These are phyloP conservation scores for Mormyrus iriodes DNA, from an alignment of 2,113 vertebrate species.

Conservation along the genomic window DNA sequence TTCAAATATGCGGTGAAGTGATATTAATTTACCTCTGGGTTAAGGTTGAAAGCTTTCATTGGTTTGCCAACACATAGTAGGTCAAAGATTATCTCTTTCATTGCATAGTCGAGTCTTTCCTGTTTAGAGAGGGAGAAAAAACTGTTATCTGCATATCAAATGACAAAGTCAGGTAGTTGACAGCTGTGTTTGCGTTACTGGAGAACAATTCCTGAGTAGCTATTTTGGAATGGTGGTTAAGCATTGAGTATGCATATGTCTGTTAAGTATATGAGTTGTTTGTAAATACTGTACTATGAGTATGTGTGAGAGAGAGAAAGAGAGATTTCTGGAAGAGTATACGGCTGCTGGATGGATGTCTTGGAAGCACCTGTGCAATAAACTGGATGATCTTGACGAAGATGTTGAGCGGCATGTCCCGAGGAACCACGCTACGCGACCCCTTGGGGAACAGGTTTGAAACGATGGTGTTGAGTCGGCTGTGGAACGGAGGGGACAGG, in stretches of 20 bases:
- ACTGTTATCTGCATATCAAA: not conserved
- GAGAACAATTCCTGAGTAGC: not conserved
- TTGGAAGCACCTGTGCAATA: constrained; percentile 82
- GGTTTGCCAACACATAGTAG: constrained; percentile 94
- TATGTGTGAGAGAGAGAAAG: not conserved
- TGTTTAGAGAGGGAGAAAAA: constrained; percentile 45
- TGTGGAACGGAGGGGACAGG: constrained; percentile 49
- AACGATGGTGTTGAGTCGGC: constrained; percentile 92
- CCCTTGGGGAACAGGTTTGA: constrained; percentile 97
- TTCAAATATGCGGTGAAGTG: not conserved
- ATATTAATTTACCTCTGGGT: constrained; percentile 79
- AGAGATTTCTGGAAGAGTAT: not conserved
- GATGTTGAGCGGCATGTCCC: constrained; percentile 98
- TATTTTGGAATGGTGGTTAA: not conserved
- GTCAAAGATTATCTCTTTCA: constrained; percentile 99
- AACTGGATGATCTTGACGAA: constrained; percentile 99
- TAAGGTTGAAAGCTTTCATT: constrained; percentile 96
- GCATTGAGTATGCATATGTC: not conserved
- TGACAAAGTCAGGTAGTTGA: not conserved
- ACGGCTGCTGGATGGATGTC: not conserved
- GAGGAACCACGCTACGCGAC: constrained; percentile 88
- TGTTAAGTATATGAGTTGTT: not conserved
- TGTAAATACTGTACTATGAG: not conserved
- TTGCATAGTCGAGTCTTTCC: constrained; percentile 97
- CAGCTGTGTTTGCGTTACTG: not conserved